These are phyloP conservation scores for Rhamnusium bicolor DNA, from an alignment of 2,888 invertebrate genomes.

Conservation along the genomic window DNA sequence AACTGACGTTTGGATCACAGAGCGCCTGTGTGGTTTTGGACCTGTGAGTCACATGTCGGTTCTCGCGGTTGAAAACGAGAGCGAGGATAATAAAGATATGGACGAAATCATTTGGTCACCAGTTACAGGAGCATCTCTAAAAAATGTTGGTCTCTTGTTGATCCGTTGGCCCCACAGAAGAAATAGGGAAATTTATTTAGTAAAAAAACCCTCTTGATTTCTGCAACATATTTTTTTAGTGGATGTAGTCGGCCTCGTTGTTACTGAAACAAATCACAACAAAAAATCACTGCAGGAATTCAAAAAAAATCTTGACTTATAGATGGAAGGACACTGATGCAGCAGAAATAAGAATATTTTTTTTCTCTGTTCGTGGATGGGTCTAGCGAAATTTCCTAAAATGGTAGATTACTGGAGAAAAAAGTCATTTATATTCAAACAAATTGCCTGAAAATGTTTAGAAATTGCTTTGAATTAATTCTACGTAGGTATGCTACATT, in stretches of 20 bases:
- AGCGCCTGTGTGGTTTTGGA: too few species aligned
- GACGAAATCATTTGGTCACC: slow-evolving; percentile 17
- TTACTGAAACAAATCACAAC: slow-evolving; percentile 1
- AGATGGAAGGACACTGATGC: slow-evolving; percentile 6
- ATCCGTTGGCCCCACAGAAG: slow-evolving; percentile 4
- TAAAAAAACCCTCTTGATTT: neutral
- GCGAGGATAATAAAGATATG: neutral
- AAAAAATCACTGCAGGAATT: neutral
- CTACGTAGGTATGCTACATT: neutral
- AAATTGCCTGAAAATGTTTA: slow-evolving; percentile 4
- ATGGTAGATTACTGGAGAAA: slow-evolving; percentile 1
- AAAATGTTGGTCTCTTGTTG: neutral
- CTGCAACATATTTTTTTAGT: too few species aligned
- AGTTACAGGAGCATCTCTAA: slow-evolving; percentile 4
- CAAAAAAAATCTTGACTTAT: neutral
- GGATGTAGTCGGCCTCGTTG: neutral
- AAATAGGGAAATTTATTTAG: neutral
- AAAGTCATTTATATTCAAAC: slow-evolving; percentile 4
- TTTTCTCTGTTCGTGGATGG: slow-evolving; percentile 8
- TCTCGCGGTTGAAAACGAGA: too few species aligned
- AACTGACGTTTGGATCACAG: too few species aligned
- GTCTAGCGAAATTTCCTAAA: slow-evolving; percentile 22
- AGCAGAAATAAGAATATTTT: slow-evolving; percentile 9
- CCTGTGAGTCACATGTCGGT: too few species aligned
- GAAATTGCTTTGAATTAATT: neutral